Evolutionary conservation across 2,113 vertebrate species (phyloP).

Genomic region (Phocoena phocoena): DNA sequence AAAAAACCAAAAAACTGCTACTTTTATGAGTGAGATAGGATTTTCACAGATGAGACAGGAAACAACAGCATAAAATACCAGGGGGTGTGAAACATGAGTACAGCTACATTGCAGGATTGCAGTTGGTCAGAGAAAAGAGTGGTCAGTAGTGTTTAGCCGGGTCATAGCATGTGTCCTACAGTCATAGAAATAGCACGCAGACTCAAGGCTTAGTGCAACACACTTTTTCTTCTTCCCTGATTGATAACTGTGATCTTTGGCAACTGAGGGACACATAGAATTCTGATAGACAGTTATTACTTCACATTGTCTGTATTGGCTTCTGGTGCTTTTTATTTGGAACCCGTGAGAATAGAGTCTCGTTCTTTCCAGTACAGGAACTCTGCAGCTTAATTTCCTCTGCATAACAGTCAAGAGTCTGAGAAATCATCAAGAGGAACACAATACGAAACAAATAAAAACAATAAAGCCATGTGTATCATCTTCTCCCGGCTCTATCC

Average conservation of each 20-base stretch:
- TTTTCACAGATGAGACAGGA: not conserved
- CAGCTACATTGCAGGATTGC: too few species aligned
- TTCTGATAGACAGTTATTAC: not conserved
- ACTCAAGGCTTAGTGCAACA: rapidly evolving
- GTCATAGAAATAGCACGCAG: not conserved
- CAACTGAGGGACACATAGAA: not conserved
- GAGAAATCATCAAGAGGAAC: not conserved
- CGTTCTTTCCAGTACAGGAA: not conserved
- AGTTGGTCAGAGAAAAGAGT: not conserved
- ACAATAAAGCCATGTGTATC: not conserved
- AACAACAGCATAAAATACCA: not conserved
- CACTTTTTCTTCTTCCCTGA: not conserved
- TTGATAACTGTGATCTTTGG: not conserved
- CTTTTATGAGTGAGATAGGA: not conserved
- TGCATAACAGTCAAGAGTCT: not conserved
- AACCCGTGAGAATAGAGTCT: not conserved
- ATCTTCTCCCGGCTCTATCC: rapidly evolving
- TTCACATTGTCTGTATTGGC: not conserved
- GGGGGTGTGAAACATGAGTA: not conserved
- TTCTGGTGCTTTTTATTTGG: not conserved
- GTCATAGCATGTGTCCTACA: too few species aligned
- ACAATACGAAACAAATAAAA: not conserved
- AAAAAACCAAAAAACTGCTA: not conserved
- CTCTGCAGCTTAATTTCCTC: not conserved
- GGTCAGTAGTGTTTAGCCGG: rapidly evolving